Evolutionary conservation across 23 tunicate genomes (phyloP).

Genomic region (Pegea sp.): DNA sequence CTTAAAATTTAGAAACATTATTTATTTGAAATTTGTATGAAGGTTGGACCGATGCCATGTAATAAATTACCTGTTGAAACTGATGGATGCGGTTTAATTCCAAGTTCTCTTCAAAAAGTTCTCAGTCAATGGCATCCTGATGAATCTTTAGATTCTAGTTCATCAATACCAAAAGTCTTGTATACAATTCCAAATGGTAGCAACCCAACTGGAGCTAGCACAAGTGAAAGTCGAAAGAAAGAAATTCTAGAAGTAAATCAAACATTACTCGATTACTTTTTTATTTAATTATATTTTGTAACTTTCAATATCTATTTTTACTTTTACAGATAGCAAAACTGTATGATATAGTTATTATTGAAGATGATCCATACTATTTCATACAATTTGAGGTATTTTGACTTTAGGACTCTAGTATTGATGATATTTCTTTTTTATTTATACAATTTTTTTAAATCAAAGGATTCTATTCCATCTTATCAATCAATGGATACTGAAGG

Average conservation of each 20-base stretch:
- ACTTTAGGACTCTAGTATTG: conserved; percentile 4
- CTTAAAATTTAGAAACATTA: no score
- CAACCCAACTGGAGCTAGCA: conserved; percentile 83
- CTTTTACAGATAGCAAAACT: conserved; percentile 59
- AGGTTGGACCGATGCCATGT: conserved; percentile 59
- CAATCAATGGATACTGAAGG: conserved; percentile 83
- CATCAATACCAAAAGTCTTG: conserved; percentile 41
- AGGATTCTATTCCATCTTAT: conserved; percentile 37
- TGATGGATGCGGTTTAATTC: conserved; percentile 48
- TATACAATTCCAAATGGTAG: conserved; percentile 82
- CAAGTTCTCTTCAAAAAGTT: conserved; percentile 18
- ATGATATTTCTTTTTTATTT: conserved; percentile 85
- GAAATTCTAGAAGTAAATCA: conserved; percentile 28
- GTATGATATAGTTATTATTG: conserved; percentile 56
- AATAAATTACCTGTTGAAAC: conserved; percentile 54
- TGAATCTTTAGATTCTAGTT: conserved; percentile 16
- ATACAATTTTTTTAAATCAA: conserved; percentile 45
- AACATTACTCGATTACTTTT: no score
- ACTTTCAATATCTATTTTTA: not conserved
- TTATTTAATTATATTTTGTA: not conserved
- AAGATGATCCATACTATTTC: conserved; percentile 92
- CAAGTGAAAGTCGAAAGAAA: conserved; percentile 38
- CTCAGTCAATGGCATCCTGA: conserved; percentile 38
- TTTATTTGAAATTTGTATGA: not conserved
- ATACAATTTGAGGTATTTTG: conserved; percentile 5